phyloP scores from a whole-genome alignment of 2,113 vertebrate genomes.

The Mobula birostris region DNA sequence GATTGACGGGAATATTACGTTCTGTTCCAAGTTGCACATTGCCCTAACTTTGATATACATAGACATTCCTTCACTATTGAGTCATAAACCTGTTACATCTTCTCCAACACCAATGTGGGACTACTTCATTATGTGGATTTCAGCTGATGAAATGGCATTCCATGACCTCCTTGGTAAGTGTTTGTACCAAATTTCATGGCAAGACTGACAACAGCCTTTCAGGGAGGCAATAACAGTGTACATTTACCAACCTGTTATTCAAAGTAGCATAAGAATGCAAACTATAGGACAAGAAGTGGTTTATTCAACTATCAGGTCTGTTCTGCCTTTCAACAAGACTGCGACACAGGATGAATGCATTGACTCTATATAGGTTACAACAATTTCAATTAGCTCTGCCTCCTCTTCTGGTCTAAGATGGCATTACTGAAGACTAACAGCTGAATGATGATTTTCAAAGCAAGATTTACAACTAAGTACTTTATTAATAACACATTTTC shows the following conservation, averaged over 20 bases:
- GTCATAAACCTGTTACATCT: not conserved
- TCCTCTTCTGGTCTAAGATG: not conserved
- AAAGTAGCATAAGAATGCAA: not conserved
- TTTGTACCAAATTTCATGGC: not conserved
- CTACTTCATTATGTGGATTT: not conserved
- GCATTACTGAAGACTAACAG: too few relatives aligned
- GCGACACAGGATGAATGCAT: not conserved
- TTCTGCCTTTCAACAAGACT: too few relatives aligned
- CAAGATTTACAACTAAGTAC: too few relatives aligned
- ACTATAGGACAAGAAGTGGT: too few relatives aligned
- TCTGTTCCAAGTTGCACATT: not conserved
- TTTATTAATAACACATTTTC: too few relatives aligned
- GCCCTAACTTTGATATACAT: not conserved
- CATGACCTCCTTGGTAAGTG: not conserved
- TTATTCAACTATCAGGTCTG: too few relatives aligned
- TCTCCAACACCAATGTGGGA: not conserved
- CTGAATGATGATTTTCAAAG: too few relatives aligned
- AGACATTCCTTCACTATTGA: not conserved
- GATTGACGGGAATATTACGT: not conserved
- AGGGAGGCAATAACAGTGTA: not conserved
- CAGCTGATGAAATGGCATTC: not conserved
- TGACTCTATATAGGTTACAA: not conserved
- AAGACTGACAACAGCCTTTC: not conserved
- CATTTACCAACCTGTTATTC: not conserved
- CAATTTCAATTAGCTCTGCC: not conserved